Conservation (phyloP, 2,113 vertebrate genomes). For the Ailurus styani region DNA sequence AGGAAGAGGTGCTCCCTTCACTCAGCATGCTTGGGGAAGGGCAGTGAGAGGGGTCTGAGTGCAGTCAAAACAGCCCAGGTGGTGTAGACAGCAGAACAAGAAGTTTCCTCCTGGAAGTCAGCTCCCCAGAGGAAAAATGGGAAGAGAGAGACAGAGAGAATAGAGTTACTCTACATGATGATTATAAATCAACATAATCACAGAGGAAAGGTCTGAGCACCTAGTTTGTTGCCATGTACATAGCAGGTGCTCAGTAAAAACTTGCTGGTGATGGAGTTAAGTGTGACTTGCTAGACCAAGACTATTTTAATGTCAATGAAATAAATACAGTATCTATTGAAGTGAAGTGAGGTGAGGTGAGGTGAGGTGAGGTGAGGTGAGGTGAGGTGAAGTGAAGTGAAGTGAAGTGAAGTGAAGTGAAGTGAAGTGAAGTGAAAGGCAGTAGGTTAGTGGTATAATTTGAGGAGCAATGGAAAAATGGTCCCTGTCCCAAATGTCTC, state of each 20-base stretch:
- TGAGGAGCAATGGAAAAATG: constrained; percentile 44
- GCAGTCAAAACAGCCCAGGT: background rate
- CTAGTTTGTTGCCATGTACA: constrained; percentile 8
- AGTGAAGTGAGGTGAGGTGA: background rate
- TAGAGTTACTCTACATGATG: background rate
- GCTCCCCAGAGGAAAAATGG: background rate
- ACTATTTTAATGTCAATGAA: background rate
- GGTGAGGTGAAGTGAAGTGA: background rate
- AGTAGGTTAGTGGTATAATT: constrained; percentile 41
- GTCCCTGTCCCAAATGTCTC: constrained; percentile 6
- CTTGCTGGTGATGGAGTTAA: background rate
- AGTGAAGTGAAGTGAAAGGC: constrained; percentile 1
- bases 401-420: background rate
- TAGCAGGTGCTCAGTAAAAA: constrained; percentile 51
- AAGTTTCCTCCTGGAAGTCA: background rate
- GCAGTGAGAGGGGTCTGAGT: background rate
- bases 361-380: background rate
- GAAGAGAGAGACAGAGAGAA: background rate
- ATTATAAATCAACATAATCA: constrained; percentile 17
- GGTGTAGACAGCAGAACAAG: background rate
- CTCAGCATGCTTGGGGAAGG: background rate
- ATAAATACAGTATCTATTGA: background rate
- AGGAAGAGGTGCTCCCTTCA: background rate
- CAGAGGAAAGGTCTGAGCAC: constrained; percentile 28
- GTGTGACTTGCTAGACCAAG: constrained; percentile 37